A percentile compares a stretch with the other conserved stretches of the same genome.
These are phyloP conservation scores for Cecropterus lyciades DNA, from an alignment of 1,140 invertebrate genomes.

Conservation along the genomic window DNA sequence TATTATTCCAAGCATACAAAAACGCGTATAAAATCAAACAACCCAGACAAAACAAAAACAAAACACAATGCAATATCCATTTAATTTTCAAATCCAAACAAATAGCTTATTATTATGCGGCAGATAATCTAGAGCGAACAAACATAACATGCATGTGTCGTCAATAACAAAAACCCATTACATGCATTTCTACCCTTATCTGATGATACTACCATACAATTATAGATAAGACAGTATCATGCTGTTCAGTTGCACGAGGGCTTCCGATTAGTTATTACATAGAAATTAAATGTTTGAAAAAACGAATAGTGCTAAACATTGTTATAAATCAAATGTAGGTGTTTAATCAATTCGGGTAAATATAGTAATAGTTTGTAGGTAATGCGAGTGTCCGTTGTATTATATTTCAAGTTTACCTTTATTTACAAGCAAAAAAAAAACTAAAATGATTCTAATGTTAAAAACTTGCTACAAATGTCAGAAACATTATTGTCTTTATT, in stretches of 20 bases:
- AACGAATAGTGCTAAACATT: not conserved
- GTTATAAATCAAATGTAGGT: not conserved
- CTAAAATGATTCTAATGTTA: no score
- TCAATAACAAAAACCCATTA: slow-evolving; percentile 41
- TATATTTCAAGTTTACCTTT: no score
- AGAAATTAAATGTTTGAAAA: slow-evolving; percentile 11
- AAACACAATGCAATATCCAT: slow-evolving; percentile 21
- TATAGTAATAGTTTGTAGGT: no score
- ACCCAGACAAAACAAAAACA: not conserved
- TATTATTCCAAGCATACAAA: slow-evolving; percentile 1
- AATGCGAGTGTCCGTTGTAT: no score
- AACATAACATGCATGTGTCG: slow-evolving; percentile 38
- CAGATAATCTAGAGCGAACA: slow-evolving; percentile 32
- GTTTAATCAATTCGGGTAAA: no score
- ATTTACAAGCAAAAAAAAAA: no score
- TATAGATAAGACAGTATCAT: slow-evolving; percentile 26
- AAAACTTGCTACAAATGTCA: no score
- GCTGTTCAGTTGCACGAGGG: slow-evolving; percentile 20
- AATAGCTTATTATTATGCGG: slow-evolving; percentile 33
- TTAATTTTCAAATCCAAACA: slow-evolving; percentile 33
- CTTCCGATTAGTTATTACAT: slow-evolving; percentile 25
- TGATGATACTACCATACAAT: slow-evolving; percentile 37
- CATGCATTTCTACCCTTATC: slow-evolving; percentile 41
- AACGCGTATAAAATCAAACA: slow-evolving; percentile 11
- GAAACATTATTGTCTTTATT: no score